Conservation (phyloP, 2,797 vertebrate species). For the Tragelaphus oryx region DNA sequence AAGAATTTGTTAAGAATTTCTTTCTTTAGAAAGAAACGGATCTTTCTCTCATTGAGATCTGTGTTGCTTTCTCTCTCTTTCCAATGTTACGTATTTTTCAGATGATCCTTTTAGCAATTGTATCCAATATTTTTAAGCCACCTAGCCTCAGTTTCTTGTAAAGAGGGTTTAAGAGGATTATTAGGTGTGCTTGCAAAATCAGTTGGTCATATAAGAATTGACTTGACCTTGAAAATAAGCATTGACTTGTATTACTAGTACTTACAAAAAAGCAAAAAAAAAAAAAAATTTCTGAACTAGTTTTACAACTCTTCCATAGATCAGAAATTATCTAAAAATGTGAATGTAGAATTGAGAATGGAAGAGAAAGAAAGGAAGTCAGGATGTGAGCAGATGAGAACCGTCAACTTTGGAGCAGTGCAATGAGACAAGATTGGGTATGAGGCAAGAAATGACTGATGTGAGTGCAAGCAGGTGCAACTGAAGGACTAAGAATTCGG, state of each 20-base stretch:
- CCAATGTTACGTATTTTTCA: neutral
- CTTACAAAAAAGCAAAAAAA: neutral
- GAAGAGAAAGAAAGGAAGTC: neutral
- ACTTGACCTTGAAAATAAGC: slow-evolving; percentile 6
- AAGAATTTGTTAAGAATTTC: neutral
- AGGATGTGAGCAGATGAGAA: neutral
- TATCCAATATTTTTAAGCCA: neutral
- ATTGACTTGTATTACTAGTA: neutral
- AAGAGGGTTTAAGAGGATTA: neutral
- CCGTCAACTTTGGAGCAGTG: neutral
- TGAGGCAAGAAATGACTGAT: neutral
- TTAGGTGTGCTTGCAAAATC: neutral
- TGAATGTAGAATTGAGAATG: neutral
- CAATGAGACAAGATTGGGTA: neutral
- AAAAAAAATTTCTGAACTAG: neutral
- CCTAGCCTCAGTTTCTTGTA: neutral
- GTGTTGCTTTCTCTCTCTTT: neutral
- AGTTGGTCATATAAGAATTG: neutral
- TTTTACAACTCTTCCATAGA: neutral
- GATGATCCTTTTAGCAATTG: neutral
- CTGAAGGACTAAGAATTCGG: neutral
- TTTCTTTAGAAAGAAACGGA: neutral
- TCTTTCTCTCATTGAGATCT: neutral
- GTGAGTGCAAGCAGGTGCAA: neutral
- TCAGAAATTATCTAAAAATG: neutral